These are phyloP conservation scores for Pollicipes pollicipes DNA, from an alignment of 1,140 invertebrate species.

Conservation along the genomic window DNA sequence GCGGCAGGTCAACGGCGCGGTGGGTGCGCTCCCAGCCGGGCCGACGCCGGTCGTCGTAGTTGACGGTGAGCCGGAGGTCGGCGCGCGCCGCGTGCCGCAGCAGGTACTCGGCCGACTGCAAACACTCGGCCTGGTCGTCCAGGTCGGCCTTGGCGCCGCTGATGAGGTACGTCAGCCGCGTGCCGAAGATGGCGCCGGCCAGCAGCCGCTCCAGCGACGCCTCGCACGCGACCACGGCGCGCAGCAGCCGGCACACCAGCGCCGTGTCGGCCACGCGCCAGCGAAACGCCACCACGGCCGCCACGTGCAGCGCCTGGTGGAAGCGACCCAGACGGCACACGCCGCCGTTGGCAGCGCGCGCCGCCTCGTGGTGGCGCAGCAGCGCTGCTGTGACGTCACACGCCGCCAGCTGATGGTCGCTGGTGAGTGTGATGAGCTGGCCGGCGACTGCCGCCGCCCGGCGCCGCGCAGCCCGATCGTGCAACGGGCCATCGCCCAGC, in stretches of 20 bases:
- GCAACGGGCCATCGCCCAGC: background rate
- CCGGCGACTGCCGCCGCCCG: too few relatives aligned
- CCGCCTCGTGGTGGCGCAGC: background rate
- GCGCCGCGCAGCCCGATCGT: background rate
- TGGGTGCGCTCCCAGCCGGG: background rate
- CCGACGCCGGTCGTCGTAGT: background rate
- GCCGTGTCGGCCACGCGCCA: slow-evolving; percentile 11
- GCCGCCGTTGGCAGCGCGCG: background rate
- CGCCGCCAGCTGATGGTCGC: background rate
- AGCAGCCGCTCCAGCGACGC: slow-evolving; percentile 3
- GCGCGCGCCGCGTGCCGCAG: background rate
- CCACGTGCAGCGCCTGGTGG: background rate
- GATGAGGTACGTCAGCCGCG: background rate
- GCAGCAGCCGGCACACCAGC: slow-evolving; percentile 7
- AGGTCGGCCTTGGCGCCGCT: background rate
- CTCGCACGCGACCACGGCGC: slow-evolving; percentile 1
- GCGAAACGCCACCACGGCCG: background rate
- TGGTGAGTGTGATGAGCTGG: background rate
- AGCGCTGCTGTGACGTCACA: background rate
- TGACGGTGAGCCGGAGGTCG: background rate
- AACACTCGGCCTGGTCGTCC: background rate
- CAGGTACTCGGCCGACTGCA: background rate
- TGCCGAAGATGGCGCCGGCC: slow-evolving; percentile 4
- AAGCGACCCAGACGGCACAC: background rate
- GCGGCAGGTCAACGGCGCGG: background rate